phyloP scores from a whole-genome alignment of 2,797 vertebrate species.

The Coracias cyanogaster region DNA sequence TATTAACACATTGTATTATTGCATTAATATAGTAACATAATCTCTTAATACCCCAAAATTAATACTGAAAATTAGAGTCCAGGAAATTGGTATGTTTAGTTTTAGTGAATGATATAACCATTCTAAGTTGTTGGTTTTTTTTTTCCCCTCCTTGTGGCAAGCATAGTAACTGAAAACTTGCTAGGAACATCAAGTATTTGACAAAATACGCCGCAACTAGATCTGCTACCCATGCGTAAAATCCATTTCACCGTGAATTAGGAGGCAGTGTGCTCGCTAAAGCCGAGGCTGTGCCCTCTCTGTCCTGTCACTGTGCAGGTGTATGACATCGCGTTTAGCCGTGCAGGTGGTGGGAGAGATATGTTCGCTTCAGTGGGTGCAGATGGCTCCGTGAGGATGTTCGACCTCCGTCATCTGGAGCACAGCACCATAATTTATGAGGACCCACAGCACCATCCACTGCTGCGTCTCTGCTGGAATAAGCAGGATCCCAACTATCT shows the following conservation, averaged over 20 bases:
- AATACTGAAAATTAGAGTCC: neutral
- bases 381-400: conserved; percentile 97
- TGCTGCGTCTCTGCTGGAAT: conserved; percentile 98
- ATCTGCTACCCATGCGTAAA: neutral
- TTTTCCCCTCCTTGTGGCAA: neutral
- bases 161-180: neutral
- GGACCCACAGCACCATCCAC: conserved; percentile 96
- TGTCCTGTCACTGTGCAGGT: conserved; percentile 81
- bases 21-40: no score
- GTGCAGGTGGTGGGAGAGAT: conserved; percentile 93
- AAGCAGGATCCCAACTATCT: conserved; percentile 99
- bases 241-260: neutral
- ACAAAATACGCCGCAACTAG: rapidly evolving
- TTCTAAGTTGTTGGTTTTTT: no score
- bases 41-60: neutral
- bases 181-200: neutral
- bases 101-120: neutral
- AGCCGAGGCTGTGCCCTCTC: neutral
- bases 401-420: conserved; percentile 96
- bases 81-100: rapidly evolving
- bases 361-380: conserved; percentile 99
- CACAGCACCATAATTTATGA: conserved; percentile 99
- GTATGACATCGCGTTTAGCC: conserved; percentile 98
- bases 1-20: no score
- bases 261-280: neutral